Base-by-base conservation (phyloP, 2,113 vertebrate species). In the Paratilapia polleni region DNA sequence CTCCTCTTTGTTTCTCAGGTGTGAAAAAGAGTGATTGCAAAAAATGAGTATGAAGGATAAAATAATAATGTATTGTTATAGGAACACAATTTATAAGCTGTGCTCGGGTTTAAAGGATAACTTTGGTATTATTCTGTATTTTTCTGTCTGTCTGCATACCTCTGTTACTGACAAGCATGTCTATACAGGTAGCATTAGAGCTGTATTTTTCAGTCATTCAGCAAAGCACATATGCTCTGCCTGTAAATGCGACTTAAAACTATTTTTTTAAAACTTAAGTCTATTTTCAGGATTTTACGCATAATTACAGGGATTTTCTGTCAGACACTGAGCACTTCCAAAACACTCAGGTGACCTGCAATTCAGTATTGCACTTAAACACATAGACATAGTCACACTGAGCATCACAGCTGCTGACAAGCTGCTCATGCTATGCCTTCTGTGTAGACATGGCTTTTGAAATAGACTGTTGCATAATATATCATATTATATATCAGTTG, bases 1-100 rank as follows among this genome's bases (percentile, higher is more conserved):
- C 38, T 24, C 4, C 47, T 60, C 61, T 86, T 84, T 73, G 81
- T 89, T 89, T 84, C 22, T 77, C 7, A 22, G 77, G 56, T 92
- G 84, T 90, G 87, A 41, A 60, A 43, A 61, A 83, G 78, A 90
- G 76, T 66, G 87, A 89, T 79, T 78, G 79, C 63, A 47, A 60
- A 80, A 77, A 57, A 20, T 17, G 24, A 66, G 31, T 31, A 77
- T 57, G 56, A 86, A 80, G 59, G 56, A 58, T 31, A 47, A 41
- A 80, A 81, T 85, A 58, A 90, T 80, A 75, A 70, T 76, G 10
- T 34, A 82, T 47, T 75, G 36, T 62, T 63, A 22, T 80, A 36
- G 8, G 49, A 81, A 82, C 73, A 82, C 22, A 54, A n/a, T 31
- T 20, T 56, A 13, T 62, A 34, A 41, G 20, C 14, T 26, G 54